Evolutionary conservation across 2,113 vertebrate genomes (phyloP), one percentile per base, ranked within the genome.

Genomic region (Scopus umbretta): DNA sequence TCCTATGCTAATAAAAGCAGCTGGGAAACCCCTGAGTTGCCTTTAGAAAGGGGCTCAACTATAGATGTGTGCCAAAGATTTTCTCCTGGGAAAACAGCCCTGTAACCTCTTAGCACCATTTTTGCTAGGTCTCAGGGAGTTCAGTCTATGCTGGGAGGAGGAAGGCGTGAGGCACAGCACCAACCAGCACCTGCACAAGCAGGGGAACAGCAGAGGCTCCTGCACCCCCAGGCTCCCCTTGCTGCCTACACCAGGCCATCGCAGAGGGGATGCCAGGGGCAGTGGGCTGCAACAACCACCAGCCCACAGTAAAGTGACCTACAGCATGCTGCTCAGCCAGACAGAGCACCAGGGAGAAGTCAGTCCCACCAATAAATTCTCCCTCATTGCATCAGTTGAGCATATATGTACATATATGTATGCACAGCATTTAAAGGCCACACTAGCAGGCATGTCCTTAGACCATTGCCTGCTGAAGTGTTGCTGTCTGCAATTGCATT

Each of bases 171-270:
- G 22, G 40, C 30, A 71, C 3, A 32, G 10, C 40, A n/a, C 3
- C 2, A 55, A 75, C 5, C 49, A 70, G 16, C 80, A 38, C 40
- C 40, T 21, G 36, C 4, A 10, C 15, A 16, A 67, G 14, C 4
- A 0, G 2, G 6, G 9, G n/a, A 52, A 20, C 20, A n/a, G 19
- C 29, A 43, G 82, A 58, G 11, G 30, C 11, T 83, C 17, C 9
- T 0, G 0, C 0, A 2, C 11, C n/a, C 53, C 15, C 52, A 36
- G 0, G 23, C 4, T 58, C 34, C 18, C 8, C 27, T 66, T 23
- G 3, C 32, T 47, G 56, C 74, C 56, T 36, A 21, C 34, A 27
- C 3, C 23, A 32, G 13, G 29, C 50, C 13, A 3, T 27, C 1
- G 0, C 3, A 1, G 32, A 55, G 20, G 20, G 47, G 27, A 9